These are phyloP conservation scores for Microcebus tavaratra DNA, from an alignment of 2,113 vertebrate species.

Conservation along the genomic window DNA sequence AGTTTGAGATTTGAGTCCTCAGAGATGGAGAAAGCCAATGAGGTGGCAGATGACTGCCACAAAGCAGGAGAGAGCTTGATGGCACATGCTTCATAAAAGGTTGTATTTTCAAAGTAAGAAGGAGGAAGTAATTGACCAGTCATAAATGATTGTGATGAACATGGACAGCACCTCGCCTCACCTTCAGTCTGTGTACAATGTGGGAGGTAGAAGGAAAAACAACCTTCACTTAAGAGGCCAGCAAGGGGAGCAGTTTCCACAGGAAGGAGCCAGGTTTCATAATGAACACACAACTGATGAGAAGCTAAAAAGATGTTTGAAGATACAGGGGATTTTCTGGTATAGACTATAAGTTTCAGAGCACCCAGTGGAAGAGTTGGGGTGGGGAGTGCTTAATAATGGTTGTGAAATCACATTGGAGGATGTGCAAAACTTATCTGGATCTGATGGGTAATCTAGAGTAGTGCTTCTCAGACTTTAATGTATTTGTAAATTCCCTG, in stretches of 20 bases:
- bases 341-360: neutral
- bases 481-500: neutral
- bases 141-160: neutral
- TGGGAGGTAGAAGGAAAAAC: neutral
- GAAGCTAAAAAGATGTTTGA: neutral
- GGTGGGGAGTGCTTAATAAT: neutral
- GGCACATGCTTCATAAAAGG: neutral
- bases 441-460: neutral
- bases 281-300: neutral
- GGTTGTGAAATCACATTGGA: neutral
- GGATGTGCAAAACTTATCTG: neutral
- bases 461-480: neutral
- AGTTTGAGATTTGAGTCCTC: neutral
- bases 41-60: neutral
- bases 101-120: neutral
- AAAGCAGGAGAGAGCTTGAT: neutral
- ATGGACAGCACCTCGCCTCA: neutral
- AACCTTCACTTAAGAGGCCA: neutral
- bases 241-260: neutral
- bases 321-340: neutral
- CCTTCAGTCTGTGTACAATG: neutral
- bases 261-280: neutral
- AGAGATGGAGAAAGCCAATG: neutral
- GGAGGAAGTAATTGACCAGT: neutral
- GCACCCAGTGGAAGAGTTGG: neutral